Evolutionary conservation across 2,888 invertebrate species (phyloP).

Genomic region (Drosophila birchii): DNA sequence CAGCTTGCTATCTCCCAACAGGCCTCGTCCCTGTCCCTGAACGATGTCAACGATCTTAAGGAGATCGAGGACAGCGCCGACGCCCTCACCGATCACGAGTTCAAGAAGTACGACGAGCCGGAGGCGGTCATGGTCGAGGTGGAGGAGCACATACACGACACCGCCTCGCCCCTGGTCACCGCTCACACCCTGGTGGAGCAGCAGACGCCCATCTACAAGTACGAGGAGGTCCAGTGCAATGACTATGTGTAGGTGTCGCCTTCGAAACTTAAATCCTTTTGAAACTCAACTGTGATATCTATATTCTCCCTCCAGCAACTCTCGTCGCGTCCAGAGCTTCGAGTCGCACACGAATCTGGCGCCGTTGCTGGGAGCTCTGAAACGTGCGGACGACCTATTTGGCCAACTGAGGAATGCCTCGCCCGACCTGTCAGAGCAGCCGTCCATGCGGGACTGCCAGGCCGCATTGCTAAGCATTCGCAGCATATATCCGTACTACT

Average conservation of each 20-base stretch:
- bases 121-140: constrained; percentile 92
- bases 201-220: constrained; percentile 90
- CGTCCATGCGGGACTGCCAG: constrained; percentile 73
- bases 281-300: not conserved
- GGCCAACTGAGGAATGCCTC: constrained; percentile 63
- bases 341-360: constrained; percentile 82
- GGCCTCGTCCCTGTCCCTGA: constrained; percentile 90
- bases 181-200: constrained; percentile 87
- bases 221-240: constrained; percentile 87
- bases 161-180: constrained; percentile 89
- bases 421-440: constrained; percentile 72
- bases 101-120: constrained; percentile 85
- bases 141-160: constrained; percentile 92
- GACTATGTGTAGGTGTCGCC: constrained; percentile 85
- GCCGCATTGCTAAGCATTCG: constrained; percentile 72
- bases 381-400: constrained; percentile 80
- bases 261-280: not conserved
- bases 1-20: constrained; percentile 86
- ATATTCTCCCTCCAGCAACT: constrained; percentile 65
- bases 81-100: constrained; percentile 77
- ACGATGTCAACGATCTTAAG: constrained; percentile 89
- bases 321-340: constrained; percentile 82
- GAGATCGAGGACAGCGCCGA: constrained; percentile 84
- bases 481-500: constrained; percentile 80
- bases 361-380: constrained; percentile 76